Percentiles rank a stretch among this genome's conserved stretches.
phyloP scores from a whole-genome alignment of 2,888 invertebrate species.

The Amphipyra tragopoginis region DNA sequence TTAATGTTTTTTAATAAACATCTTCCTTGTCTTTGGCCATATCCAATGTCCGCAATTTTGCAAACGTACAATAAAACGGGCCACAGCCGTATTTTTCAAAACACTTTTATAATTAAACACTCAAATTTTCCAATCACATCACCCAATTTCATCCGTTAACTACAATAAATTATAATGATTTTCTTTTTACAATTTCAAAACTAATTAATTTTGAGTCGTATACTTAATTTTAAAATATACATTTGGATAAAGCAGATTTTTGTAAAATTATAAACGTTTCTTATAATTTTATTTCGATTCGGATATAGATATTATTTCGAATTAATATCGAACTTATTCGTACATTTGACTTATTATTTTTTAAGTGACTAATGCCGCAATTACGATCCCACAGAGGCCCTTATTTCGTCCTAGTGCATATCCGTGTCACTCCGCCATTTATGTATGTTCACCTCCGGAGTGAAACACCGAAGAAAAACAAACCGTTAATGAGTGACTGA shows the following conservation, averaged over 20 bases:
- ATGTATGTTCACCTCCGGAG: too few relatives aligned
- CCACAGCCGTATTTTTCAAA: conserved; percentile 20
- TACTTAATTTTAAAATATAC: background rate
- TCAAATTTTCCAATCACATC: conserved; percentile 44
- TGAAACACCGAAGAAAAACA: too few relatives aligned
- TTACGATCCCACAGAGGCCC: too few relatives aligned
- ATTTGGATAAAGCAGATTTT: conserved; percentile 33
- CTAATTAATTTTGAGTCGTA: conserved; percentile 48
- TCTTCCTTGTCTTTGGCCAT: too few relatives aligned
- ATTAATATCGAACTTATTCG: background rate
- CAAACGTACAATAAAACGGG: background rate
- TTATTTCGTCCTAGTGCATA: background rate
- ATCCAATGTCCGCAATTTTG: background rate
- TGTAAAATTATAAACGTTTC: background rate
- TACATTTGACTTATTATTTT: conserved; percentile 1
- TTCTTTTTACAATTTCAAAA: conserved; percentile 19
- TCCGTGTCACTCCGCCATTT: too few relatives aligned
- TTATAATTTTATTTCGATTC: background rate
- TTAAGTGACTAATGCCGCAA: conserved; percentile 4
- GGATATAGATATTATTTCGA: background rate
- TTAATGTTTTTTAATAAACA: too few relatives aligned
- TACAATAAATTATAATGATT: conserved; percentile 38
- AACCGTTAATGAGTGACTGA: too few relatives aligned
- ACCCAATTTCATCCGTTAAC: conserved; percentile 45
- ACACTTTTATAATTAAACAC: conserved; percentile 8